Conservation (phyloP, 1,140 invertebrate species). For the Calycopis cecrops region DNA sequence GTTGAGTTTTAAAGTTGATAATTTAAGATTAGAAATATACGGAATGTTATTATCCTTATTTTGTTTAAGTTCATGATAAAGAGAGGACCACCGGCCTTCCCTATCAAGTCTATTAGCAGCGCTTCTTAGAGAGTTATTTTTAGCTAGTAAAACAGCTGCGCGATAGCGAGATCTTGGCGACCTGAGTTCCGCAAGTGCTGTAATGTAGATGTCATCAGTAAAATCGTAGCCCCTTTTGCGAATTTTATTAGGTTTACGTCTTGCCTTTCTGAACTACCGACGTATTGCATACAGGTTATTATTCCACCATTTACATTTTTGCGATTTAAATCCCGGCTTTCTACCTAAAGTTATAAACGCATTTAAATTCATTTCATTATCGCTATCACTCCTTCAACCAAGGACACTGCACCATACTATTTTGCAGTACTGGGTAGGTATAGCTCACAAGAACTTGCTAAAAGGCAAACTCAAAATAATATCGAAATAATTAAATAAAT, state of each 20-base stretch:
- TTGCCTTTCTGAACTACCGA: not conserved
- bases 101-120: slow-evolving; percentile 1
- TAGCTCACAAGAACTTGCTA: too few relatives aligned
- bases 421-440: too few relatives aligned
- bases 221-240: not conserved
- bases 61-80: too few relatives aligned
- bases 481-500: too few relatives aligned
- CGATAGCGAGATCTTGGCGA: not conserved
- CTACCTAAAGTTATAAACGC: not conserved
- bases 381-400: too few relatives aligned
- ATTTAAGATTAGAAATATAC: too few relatives aligned
- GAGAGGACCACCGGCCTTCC: not conserved
- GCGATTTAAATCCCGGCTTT: not conserved
- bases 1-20: too few relatives aligned
- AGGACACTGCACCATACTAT: too few relatives aligned
- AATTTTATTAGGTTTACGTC: slow-evolving; percentile 5
- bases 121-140: not conserved
- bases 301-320: not conserved
- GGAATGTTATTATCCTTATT: too few relatives aligned
- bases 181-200: not conserved
- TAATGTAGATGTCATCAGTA: not conserved
- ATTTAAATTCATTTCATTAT: not conserved
- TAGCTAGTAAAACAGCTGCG: not conserved
- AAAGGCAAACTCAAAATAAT: too few relatives aligned
- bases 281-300: not conserved